Percentiles rank a stretch among this genome's conserved stretches.
Evolutionary conservation across 2,797 vertebrate genomes (phyloP).

Genomic region (Acanthurus tractus): DNA sequence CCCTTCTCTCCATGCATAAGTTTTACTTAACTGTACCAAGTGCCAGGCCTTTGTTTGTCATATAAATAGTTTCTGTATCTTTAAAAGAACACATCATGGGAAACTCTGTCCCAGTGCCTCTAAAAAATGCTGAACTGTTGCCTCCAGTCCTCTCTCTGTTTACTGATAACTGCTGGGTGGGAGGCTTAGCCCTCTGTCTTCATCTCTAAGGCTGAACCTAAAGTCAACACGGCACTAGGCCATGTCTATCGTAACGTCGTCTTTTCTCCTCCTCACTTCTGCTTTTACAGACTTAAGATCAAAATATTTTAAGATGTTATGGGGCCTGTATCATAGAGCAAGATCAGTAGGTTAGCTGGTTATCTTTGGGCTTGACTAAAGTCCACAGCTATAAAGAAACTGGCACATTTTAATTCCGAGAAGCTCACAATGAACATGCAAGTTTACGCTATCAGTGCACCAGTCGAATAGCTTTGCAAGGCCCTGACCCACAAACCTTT

Average conservation of each 20-base stretch:
- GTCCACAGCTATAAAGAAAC: too few species aligned
- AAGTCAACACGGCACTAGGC: constrained; percentile 13
- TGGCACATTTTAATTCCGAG: too few species aligned
- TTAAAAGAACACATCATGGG: constrained; percentile 12
- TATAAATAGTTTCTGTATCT: constrained; percentile 21
- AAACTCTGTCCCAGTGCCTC: constrained; percentile 18
- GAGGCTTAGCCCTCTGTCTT: constrained; percentile 24
- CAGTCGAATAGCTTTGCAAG: too few species aligned
- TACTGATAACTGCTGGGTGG: constrained; percentile 35
- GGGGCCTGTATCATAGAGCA: not conserved
- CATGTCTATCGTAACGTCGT: constrained; percentile 3
- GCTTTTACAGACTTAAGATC: constrained; percentile 8
- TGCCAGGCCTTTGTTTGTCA: constrained; percentile 17
- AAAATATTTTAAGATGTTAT: constrained; percentile 7
- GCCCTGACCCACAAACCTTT: too few species aligned
- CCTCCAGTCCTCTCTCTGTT: constrained; percentile 34
- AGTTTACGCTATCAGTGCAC: too few species aligned
- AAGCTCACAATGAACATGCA: too few species aligned
- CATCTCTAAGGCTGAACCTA: constrained; percentile 22
- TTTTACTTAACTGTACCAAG: not conserved
- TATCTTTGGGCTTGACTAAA: too few species aligned
- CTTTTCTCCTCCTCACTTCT: constrained; percentile 14
- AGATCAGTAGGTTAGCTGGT: not conserved
- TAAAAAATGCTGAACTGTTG: constrained; percentile 27
- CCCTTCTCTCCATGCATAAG: not conserved